These are phyloP conservation scores for Bergia puertoricense DNA, from an alignment of 92 coral and sea anemone genomes.

Conservation along the genomic window DNA sequence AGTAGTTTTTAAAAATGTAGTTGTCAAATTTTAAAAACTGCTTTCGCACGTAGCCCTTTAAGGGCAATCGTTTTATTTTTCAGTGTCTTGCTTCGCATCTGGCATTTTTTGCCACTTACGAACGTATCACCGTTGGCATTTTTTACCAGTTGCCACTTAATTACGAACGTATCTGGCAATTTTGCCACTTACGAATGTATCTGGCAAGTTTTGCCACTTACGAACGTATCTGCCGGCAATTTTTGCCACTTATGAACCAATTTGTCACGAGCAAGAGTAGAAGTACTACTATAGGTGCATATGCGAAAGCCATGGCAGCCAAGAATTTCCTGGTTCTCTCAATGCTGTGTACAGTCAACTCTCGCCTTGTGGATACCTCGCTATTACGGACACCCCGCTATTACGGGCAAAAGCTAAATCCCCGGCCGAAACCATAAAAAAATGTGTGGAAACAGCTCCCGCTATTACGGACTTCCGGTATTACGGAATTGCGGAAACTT, in stretches of 20 bases:
- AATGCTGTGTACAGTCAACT: background rate
- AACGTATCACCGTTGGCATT: background rate
- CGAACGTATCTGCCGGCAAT: background rate
- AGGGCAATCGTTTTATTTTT: background rate
- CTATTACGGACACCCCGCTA: too few relatives aligned
- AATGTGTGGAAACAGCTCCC: too few relatives aligned
- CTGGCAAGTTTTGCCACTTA: background rate
- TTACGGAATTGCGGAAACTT: too few relatives aligned
- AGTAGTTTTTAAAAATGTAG: too few relatives aligned
- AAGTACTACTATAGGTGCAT: background rate
- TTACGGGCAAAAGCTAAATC: too few relatives aligned
- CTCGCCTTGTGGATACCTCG: too few relatives aligned
- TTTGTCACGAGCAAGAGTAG: background rate
- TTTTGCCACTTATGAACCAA: background rate
- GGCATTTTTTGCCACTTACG: too few relatives aligned
- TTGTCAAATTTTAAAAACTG: too few relatives aligned
- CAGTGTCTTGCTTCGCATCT: background rate
- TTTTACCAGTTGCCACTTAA: background rate
- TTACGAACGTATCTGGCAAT: background rate
- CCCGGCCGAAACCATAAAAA: too few relatives aligned
- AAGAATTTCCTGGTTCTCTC: conserved; percentile 25
- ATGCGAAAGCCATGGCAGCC: conserved; percentile 21
- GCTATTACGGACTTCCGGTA: too few relatives aligned
- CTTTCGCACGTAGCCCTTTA: background rate
- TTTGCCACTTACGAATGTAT: background rate